Percentiles rank a stretch among this genome's conserved stretches.
phyloP scores from a whole-genome alignment of 2,888 invertebrate species.

The Dastarcus helophoroides region DNA sequence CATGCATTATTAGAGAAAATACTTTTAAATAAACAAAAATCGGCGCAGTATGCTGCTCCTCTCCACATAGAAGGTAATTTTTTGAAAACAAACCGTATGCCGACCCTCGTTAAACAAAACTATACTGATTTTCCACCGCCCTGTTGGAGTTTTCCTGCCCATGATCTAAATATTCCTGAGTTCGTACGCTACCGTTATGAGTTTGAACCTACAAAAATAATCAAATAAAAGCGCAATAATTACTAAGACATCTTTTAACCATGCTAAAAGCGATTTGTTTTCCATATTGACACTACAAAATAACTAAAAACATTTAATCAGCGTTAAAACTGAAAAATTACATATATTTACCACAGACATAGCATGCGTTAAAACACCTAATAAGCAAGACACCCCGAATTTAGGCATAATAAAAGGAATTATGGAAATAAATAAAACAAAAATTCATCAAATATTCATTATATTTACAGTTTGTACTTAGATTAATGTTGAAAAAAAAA shows the following conservation, averaged over 20 bases:
- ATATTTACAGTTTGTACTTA: conserved; percentile 25
- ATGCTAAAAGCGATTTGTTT: not conserved
- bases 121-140: conserved; percentile 78
- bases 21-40: too few species aligned
- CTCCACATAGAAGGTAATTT: too few species aligned
- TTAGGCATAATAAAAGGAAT: conserved; percentile 7
- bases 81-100: too few species aligned
- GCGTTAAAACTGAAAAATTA: too few species aligned
- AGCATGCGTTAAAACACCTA: conserved; percentile 3
- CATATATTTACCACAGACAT: too few species aligned
- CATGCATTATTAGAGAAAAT: too few species aligned
- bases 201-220: conserved; percentile 50
- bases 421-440: conserved; percentile 9
- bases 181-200: conserved; percentile 71
- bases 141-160: conserved; percentile 40
- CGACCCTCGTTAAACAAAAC: conserved; percentile 60
- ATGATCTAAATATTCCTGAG: conserved; percentile 62
- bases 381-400: conserved; percentile 4
- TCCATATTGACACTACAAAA: not conserved
- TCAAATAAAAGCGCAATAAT: conserved; percentile 3
- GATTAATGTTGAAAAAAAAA: conserved; percentile 6
- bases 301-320: too few species aligned
- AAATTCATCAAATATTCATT: conserved; percentile 3
- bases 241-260: not conserved
- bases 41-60: too few species aligned